Base-by-base conservation (phyloP, 1,140 invertebrate species). In the Drosophila melanica region DNA sequence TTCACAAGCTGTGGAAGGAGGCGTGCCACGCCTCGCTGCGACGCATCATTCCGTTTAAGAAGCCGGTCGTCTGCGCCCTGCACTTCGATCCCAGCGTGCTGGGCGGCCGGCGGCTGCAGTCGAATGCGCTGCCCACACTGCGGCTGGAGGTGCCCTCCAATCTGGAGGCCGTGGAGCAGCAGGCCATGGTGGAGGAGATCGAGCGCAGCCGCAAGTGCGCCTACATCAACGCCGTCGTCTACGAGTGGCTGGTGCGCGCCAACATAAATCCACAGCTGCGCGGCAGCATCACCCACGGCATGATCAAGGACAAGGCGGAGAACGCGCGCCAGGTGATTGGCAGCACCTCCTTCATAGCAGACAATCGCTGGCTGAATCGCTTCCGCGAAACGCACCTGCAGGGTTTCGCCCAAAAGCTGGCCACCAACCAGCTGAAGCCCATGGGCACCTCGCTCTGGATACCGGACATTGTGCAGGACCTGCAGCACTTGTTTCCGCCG, bases 281-380 rank as follows among this genome's bases (percentile, higher is more conserved):
- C 9, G 90, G 90, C 12, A 90, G 90, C 44, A 90, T 91, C 1
- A 91, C 90, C 0, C 90, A 91, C n/a, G 90, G 90, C 33, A 91
- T 91, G 90, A 91, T 91, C 41, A 91, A 91, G 69, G 87, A 91
- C 10, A 91, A 91, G 51, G 90, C 90, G 3, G 87, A 90, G 63
- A 82, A 81, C 27, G 87, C 90, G 0, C 63, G 79, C 4, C 84
- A 86, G 57, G 79, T 90, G 5, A 82, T 91, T 11, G 90, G 90
- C 3, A 89, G 87, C 68, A 86, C 81, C 16, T 69, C 84, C 0
- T 91, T 91, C 20, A 79, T 81, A 10, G 87, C 90, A 10, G 90
- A 91, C 55, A 91, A 91, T 78, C 87, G 90, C 42, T 91, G 90
- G 90, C 48, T 91, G 10, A 91, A 91, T 67, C 84, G 90, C 1